Conservation (phyloP, 2,888 invertebrate species). For the Lasioglossum marginatum region DNA sequence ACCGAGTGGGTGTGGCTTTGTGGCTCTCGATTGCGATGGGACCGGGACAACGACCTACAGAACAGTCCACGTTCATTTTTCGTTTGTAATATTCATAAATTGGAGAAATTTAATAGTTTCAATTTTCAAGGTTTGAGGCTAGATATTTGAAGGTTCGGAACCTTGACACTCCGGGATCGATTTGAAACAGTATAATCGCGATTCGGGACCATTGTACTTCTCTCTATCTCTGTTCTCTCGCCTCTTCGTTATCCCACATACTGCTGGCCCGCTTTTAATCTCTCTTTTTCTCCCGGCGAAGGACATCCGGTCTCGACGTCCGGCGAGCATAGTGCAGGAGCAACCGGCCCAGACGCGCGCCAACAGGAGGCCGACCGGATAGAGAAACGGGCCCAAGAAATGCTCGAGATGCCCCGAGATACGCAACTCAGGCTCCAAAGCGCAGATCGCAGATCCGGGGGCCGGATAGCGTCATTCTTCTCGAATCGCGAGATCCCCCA, state of each 20-base stretch:
- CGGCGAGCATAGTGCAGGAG: slow-evolving; percentile 32
- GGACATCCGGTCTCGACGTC: slow-evolving; percentile 75
- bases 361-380: slow-evolving; percentile 55
- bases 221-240: slow-evolving; percentile 35
- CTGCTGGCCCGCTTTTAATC: slow-evolving; percentile 59
- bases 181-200: background rate
- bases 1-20: background rate
- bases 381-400: slow-evolving; percentile 57
- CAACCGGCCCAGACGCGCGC: slow-evolving; percentile 45
- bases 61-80: too few species aligned
- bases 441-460: slow-evolving; percentile 51
- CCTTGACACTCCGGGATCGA: background rate
- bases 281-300: slow-evolving; percentile 67
- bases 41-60: background rate
- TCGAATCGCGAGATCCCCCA: slow-evolving; percentile 24
- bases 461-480: slow-evolving; percentile 48
- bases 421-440: slow-evolving; percentile 42
- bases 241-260: slow-evolving; percentile 56
- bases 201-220: background rate
- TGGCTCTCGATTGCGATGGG: background rate
- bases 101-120: background rate
- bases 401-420: slow-evolving; percentile 59
- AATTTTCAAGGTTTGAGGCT: background rate
- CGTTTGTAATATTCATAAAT: background rate
- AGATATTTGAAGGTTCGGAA: background rate